These are phyloP conservation scores for Oceanodroma leucorhoa DNA, from an alignment of 2,797 vertebrate genomes.

Conservation along the genomic window DNA sequence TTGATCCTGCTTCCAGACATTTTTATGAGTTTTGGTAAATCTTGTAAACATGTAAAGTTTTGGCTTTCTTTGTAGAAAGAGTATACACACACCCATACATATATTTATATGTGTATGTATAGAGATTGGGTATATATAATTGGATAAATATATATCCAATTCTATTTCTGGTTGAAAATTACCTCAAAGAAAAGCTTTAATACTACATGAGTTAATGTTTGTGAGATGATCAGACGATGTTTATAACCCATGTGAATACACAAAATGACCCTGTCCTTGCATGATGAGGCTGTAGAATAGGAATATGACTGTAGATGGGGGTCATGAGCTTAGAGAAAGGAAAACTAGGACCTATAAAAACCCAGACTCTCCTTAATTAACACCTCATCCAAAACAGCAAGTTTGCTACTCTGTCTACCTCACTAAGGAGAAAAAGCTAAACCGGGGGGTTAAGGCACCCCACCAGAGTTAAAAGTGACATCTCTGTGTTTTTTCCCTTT, in stretches of 20 bases:
- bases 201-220: neutral
- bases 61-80: neutral
- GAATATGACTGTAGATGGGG: neutral
- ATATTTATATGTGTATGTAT: neutral
- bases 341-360: neutral
- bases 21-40: neutral
- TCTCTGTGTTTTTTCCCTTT: neutral
- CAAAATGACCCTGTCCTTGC: neutral
- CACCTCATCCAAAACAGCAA: neutral
- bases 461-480: neutral
- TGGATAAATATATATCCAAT: neutral
- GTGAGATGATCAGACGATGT: neutral
- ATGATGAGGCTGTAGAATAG: neutral
- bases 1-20: neutral
- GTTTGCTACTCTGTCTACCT: neutral
- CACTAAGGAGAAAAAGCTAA: neutral
- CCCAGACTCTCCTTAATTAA: neutral
- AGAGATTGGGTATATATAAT: neutral
- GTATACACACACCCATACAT: fast-evolving
- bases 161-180: neutral
- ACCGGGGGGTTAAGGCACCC: neutral
- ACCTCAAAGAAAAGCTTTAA: neutral
- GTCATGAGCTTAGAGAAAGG: neutral
- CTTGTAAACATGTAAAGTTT: neutral
- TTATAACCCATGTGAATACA: neutral